Evolutionary conservation across 2,797 vertebrate genomes (phyloP).

Genomic region (Hybognathus amarus): DNA sequence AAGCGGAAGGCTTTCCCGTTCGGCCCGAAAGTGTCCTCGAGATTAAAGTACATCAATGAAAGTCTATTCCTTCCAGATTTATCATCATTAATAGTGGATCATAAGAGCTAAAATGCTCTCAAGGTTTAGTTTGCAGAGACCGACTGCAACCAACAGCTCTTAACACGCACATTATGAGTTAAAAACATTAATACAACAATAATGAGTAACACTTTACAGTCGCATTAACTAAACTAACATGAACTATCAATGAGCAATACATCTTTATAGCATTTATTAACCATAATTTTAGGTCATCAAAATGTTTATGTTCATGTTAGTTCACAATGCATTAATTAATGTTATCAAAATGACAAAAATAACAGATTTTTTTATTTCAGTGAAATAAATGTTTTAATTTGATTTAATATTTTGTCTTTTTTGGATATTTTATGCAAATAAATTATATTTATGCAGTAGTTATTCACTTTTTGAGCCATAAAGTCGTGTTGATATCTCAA

Average conservation of each 20-base stretch:
- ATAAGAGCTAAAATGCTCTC: conserved; percentile 43
- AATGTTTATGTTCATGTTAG: too few species aligned
- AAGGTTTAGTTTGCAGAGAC: conserved; percentile 23
- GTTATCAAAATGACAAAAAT: background rate
- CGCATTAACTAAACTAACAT: background rate
- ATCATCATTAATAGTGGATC: background rate
- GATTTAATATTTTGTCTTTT: background rate
- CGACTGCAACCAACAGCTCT: background rate
- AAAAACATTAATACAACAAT: background rate
- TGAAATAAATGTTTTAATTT: background rate
- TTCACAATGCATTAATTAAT: background rate
- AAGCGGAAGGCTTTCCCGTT: too few species aligned
- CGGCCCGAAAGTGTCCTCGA: too few species aligned
- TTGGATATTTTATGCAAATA: background rate
- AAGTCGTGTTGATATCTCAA: background rate
- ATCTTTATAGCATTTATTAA: background rate
- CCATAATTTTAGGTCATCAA: too few species aligned
- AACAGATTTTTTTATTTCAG: background rate
- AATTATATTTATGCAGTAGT: background rate
- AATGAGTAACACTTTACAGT: background rate
- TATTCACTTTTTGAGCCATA: background rate
- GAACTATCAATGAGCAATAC: background rate
- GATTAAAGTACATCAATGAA: too few species aligned
- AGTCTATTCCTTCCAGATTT: background rate
- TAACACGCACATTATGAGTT: background rate